Percentiles rank a stretch among this genome's conserved stretches.
These are phyloP conservation scores for Phlogophora meticulosa DNA, from an alignment of 2,888 invertebrate species.

Conservation along the genomic window DNA sequence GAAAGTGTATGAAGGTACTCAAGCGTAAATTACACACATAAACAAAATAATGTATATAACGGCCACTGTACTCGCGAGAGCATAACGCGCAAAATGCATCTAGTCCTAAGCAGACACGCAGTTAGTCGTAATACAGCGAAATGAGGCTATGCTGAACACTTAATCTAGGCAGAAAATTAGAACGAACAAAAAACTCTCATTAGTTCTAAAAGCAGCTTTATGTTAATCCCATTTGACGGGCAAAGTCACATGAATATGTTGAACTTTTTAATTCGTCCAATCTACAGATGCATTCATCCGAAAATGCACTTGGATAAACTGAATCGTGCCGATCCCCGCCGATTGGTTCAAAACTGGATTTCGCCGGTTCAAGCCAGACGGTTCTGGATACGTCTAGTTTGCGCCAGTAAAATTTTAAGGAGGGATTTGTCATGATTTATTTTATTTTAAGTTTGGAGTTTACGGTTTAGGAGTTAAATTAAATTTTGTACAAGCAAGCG, in stretches of 20 bases:
- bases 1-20: conserved; percentile 31
- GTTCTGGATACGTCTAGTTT: conserved; percentile 61
- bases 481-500: conserved; percentile 21
- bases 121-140: conserved; percentile 7
- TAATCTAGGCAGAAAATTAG: conserved; percentile 18
- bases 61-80: background rate
- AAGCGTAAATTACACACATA: conserved; percentile 49
- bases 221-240: conserved; percentile 60
- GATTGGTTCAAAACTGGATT: conserved; percentile 68
- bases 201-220: conserved; percentile 49
- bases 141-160: conserved; percentile 19
- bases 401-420: conserved; percentile 61
- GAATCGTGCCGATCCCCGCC: conserved; percentile 59
- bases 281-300: conserved; percentile 65
- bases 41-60: conserved; percentile 55
- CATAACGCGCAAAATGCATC: conserved; percentile 20
- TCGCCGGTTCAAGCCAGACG: conserved; percentile 61
- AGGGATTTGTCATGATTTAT: conserved; percentile 59
- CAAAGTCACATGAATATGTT: conserved; percentile 54
- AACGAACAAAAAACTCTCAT: conserved; percentile 44
- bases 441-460: conserved; percentile 58
- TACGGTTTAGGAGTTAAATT: conserved; percentile 40
- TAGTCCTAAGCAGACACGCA: conserved; percentile 33
- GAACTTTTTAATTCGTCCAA: conserved; percentile 70
- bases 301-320: conserved; percentile 68